phyloP scores from a whole-genome alignment of 2,797 vertebrate genomes.

The Neoniphon sammara region DNA sequence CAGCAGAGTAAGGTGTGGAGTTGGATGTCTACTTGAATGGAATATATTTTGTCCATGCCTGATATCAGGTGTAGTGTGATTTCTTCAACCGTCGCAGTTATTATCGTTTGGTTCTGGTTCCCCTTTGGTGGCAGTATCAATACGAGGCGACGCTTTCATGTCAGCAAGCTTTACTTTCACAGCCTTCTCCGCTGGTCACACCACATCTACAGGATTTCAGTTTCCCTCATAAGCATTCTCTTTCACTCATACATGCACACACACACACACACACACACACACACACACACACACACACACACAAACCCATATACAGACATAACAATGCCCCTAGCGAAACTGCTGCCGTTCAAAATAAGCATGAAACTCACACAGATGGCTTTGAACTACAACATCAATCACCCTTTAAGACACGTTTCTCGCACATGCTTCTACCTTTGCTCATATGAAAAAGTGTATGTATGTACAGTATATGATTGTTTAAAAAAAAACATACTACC shows the following conservation, averaged over 20 bases:
- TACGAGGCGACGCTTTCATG: neutral
- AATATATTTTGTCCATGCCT: neutral
- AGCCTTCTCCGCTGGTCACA: neutral
- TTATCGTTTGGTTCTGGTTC: conserved; percentile 4
- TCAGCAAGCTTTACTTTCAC: neutral
- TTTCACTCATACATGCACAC: neutral
- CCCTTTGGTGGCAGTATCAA: conserved; percentile 4
- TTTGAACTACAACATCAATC: neutral
- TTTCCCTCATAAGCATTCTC: neutral
- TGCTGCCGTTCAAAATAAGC: neutral
- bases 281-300: neutral
- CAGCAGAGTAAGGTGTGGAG: neutral
- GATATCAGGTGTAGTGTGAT: neutral
- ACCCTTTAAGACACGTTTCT: neutral
- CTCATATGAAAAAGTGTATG: neutral
- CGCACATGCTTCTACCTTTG: neutral
- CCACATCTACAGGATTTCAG: conserved; percentile 6
- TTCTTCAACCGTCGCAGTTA: conserved; percentile 1
- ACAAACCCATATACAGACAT: neutral
- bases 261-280: no score
- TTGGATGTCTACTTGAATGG: neutral
- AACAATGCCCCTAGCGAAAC: neutral
- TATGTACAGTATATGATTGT: neutral
- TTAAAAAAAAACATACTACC: neutral
- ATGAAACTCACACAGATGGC: neutral